Percentiles rank a stretch among this genome's conserved stretches.
Evolutionary conservation across 1,140 invertebrate genomes (phyloP).

Genomic region (Pantala flavescens): DNA sequence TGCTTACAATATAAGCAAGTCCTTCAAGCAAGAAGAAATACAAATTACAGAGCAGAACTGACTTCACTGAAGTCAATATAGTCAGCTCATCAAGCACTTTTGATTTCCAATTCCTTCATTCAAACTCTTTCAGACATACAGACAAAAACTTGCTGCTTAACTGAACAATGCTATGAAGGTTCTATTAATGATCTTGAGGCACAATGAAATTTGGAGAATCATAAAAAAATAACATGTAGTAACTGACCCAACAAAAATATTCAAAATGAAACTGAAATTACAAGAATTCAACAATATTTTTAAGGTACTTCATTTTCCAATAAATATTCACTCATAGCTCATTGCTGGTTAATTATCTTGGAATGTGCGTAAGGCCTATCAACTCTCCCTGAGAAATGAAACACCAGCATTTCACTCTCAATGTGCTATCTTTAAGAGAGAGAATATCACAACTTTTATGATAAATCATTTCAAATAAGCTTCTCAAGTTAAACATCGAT

Average conservation of each 20-base stretch:
- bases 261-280: background rate
- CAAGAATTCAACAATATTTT: background rate
- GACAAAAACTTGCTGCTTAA: background rate
- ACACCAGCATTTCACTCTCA: background rate
- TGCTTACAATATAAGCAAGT: background rate
- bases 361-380: slow-evolving; percentile 8
- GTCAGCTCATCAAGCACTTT: slow-evolving; percentile 4
- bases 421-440: background rate
- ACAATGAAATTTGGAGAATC: background rate
- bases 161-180: background rate
- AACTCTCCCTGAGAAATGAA: background rate
- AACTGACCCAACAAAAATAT: background rate
- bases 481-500: no score
- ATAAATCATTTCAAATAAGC: background rate
- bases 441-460: background rate
- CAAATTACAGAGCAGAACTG: background rate
- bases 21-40: slow-evolving; percentile 9
- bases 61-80: slow-evolving; percentile 6
- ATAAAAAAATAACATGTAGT: background rate
- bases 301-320: background rate
- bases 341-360: background rate
- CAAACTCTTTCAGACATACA: background rate
- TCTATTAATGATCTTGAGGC: background rate
- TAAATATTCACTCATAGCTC: background rate
- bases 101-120: background rate